phyloP scores from a whole-genome alignment of 2,888 invertebrate genomes.

The Aplocera efformata region DNA sequence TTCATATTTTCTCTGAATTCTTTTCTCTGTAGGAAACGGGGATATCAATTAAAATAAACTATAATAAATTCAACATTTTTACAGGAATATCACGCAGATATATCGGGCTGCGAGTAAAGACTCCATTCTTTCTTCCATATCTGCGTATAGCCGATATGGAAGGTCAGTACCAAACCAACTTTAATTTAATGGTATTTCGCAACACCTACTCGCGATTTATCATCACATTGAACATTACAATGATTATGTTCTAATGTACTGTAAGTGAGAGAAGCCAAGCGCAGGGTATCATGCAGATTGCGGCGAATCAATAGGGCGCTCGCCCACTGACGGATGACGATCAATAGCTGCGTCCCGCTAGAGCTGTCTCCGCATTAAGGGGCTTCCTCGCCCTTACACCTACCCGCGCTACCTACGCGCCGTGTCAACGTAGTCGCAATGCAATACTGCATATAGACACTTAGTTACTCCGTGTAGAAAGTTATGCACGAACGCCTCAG shows the following conservation, averaged over 20 bases:
- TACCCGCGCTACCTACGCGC: constrained; percentile 65
- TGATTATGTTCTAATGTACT: constrained; percentile 55
- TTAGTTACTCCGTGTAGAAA: constrained; percentile 8
- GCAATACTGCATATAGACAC: constrained; percentile 23
- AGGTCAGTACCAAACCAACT: constrained; percentile 4
- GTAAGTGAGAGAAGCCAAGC: constrained; percentile 60
- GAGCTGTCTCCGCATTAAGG: constrained; percentile 78
- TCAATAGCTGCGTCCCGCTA: constrained; percentile 73
- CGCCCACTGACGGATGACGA: constrained; percentile 79
- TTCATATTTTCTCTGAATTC: too few relatives aligned
- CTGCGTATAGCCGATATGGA: too few relatives aligned
- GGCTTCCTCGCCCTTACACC: constrained; percentile 79
- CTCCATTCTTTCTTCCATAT: too few relatives aligned
- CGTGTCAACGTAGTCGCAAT: constrained; percentile 39
- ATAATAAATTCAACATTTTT: too few relatives aligned
- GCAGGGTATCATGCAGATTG: constrained; percentile 79
- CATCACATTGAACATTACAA: constrained; percentile 36
- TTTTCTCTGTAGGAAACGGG: too few relatives aligned
- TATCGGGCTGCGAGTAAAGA: too few relatives aligned
- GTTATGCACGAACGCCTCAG: too few relatives aligned
- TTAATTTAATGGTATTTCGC: not conserved
- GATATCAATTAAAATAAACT: too few relatives aligned
- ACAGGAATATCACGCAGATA: too few relatives aligned
- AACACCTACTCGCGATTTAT: constrained; percentile 27
- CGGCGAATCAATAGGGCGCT: constrained; percentile 79